Conservation (phyloP, 2,797 vertebrate genomes). For the Falco cherrug region DNA sequence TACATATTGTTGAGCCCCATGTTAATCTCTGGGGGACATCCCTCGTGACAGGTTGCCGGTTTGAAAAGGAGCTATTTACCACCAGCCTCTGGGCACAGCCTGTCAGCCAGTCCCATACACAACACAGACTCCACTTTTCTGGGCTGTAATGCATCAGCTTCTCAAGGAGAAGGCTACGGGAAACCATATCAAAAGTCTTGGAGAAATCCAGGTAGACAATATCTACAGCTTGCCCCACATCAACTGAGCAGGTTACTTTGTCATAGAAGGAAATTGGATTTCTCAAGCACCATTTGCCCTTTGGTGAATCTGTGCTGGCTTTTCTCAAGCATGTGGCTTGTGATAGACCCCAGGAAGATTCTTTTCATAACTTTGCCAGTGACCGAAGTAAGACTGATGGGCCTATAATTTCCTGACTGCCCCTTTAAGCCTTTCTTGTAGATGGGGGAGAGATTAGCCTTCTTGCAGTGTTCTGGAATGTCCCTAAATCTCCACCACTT, state of each 20-base stretch:
- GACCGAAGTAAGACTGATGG: neutral
- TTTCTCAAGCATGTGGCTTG: neutral
- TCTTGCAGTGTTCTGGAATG: too few relatives aligned
- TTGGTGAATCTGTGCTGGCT: neutral
- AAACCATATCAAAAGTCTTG: neutral
- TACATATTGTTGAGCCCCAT: neutral
- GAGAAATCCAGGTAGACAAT: neutral
- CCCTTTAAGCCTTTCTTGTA: too few relatives aligned
- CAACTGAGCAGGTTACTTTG: neutral
- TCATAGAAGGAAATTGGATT: neutral
- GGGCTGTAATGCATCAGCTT: neutral
- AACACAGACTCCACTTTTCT: neutral
- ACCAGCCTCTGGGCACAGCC: rapidly evolving
- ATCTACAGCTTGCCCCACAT: neutral
- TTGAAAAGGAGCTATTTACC: neutral
- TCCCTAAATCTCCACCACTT: too few relatives aligned
- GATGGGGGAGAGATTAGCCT: too few relatives aligned
- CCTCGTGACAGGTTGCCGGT: neutral
- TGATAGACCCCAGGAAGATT: neutral
- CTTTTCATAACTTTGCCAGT: neutral
- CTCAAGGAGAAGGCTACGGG: neutral
- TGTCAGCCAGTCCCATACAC: neutral
- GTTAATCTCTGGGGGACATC: rapidly evolving
- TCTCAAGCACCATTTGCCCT: neutral
- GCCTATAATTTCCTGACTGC: too few relatives aligned